A percentile compares a stretch with the other conserved stretches of the same genome.
phyloP scores from a whole-genome alignment of 23 tunicate genomes.

The Trididemnum miniatum region DNA sequence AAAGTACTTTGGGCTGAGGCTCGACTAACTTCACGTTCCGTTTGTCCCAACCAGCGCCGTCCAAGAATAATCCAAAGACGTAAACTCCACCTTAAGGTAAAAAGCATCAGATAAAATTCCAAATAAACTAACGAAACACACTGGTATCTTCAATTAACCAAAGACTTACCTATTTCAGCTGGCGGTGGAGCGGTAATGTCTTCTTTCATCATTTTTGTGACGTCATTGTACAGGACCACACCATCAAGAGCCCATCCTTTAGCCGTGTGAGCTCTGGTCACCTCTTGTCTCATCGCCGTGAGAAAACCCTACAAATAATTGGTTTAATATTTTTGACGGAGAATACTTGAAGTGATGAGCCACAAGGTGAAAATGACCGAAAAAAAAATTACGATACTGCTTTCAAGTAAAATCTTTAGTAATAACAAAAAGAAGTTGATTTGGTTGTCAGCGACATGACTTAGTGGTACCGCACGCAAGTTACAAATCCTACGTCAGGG shows the following conservation, averaged over 20 bases:
- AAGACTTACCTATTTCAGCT: constrained; percentile 79
- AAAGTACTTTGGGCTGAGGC: constrained; percentile 90
- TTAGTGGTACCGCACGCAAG: too few relatives aligned
- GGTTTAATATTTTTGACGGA: too few relatives aligned
- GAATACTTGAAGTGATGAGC: too few relatives aligned
- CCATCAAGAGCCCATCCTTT: constrained; percentile 99
- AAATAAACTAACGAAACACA: too few relatives aligned
- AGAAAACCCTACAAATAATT: constrained; percentile 88
- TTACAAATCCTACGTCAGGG: too few relatives aligned
- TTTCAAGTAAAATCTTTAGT: too few relatives aligned
- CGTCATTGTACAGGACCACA: constrained; percentile 94
- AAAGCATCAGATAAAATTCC: too few relatives aligned
- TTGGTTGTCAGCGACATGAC: too few relatives aligned
- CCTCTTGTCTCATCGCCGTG: constrained; percentile 99
- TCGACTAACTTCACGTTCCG: constrained; percentile 90
- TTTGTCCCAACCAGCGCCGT: constrained; percentile 99
- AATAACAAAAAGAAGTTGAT: too few relatives aligned
- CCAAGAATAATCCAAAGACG: constrained; percentile 95
- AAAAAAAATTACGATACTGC: too few relatives aligned
- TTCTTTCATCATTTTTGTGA: constrained; percentile 97
- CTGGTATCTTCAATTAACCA: not conserved
- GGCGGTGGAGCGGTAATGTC: constrained; percentile 96
- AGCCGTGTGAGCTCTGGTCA: constrained; percentile 96
- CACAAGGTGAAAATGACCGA: too few relatives aligned
- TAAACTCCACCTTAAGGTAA: constrained; percentile 85